phyloP scores from a whole-genome alignment of 2,113 vertebrate genomes.

The Mystacornis crossleyi region DNA sequence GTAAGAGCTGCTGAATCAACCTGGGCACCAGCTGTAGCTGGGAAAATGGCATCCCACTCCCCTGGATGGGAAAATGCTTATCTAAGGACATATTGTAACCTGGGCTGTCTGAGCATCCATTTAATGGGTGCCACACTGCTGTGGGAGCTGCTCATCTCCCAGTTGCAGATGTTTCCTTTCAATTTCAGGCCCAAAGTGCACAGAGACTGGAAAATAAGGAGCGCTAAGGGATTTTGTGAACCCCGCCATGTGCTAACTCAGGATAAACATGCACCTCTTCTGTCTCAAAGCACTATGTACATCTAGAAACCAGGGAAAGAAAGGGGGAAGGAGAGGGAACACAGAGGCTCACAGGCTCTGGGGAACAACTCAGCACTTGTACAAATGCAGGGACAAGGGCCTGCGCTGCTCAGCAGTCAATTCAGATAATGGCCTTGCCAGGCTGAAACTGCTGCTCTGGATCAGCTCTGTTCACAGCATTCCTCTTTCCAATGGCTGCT shows the following conservation, averaged over 20 bases:
- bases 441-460: not conserved
- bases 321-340: not conserved
- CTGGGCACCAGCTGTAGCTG: too few species aligned
- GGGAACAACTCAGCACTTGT: not conserved
- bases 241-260: fast-evolving
- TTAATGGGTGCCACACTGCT: not conserved
- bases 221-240: not conserved
- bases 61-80: not conserved
- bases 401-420: not conserved
- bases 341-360: not conserved
- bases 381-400: not conserved
- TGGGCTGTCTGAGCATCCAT: not conserved
- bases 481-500: not conserved
- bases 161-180: not conserved
- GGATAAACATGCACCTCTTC: fast-evolving
- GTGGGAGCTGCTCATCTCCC: not conserved
- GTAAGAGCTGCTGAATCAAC: not conserved
- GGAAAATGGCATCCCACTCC: not conserved
- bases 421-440: not conserved
- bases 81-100: fast-evolving
- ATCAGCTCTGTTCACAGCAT: not conserved
- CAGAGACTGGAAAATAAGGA: not conserved
- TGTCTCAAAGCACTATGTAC: not conserved
- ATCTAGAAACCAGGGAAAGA: not conserved
- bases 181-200: not conserved